Evolutionary conservation across 2,888 invertebrate species (phyloP).

Genomic region (Trichogramma evanescens): DNA sequence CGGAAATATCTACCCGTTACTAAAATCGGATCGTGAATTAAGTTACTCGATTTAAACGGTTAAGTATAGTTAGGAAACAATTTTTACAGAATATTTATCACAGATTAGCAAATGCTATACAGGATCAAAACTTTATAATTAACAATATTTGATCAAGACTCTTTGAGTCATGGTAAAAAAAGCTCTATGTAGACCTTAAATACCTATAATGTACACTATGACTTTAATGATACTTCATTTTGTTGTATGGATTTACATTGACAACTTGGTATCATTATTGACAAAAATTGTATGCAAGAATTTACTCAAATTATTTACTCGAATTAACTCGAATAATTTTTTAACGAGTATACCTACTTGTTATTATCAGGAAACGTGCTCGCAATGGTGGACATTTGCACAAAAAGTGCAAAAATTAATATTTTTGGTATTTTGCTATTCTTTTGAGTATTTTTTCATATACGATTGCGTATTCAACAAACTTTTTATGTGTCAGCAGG

Average conservation of each 20-base stretch:
- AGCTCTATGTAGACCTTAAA: constrained; percentile 6
- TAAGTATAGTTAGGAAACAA: constrained; percentile 14
- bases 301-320: constrained; percentile 6
- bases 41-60: constrained; percentile 17
- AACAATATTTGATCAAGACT: constrained; percentile 11
- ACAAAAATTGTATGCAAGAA: constrained; percentile 1
- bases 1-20: constrained; percentile 14
- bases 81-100: constrained; percentile 23
- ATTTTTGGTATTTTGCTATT: constrained; percentile 1
- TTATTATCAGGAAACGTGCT: constrained; percentile 10
- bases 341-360: no score
- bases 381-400: constrained; percentile 22
- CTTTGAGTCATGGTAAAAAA: not conserved
- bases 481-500: constrained; percentile 31
- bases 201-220: constrained; percentile 7
- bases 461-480: constrained; percentile 2
- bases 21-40: constrained; percentile 19
- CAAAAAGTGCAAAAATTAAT: constrained; percentile 4
- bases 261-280: constrained; percentile 1
- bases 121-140: constrained; percentile 13
- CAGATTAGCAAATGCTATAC: constrained; percentile 21
- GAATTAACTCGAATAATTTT: not conserved
- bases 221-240: constrained; percentile 11
- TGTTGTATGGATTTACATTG: constrained; percentile 11
- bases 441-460: constrained; percentile 3